These are phyloP conservation scores for Ormyrus thymus DNA, from an alignment of 2,888 invertebrate species.

Conservation along the genomic window DNA sequence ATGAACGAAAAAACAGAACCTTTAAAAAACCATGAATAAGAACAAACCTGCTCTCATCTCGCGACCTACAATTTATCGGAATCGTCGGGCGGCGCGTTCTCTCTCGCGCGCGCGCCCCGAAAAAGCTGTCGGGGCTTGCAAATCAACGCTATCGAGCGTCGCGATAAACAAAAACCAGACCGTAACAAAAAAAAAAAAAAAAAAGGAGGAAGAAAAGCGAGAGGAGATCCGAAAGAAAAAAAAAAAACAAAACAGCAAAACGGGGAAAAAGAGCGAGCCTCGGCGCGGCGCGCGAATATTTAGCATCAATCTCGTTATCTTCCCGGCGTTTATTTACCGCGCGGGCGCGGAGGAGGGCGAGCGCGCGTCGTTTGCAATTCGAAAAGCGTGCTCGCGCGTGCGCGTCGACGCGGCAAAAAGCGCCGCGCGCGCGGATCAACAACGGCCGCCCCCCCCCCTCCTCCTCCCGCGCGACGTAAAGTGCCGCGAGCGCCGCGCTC, in stretches of 20 bases:
- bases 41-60: constrained; percentile 49
- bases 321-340: constrained; percentile 49
- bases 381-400: constrained; percentile 11
- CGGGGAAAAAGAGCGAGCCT: neutral
- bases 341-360: neutral
- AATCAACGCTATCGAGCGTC: constrained; percentile 49
- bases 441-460: too few relatives aligned
- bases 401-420: constrained; percentile 23
- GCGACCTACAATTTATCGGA: constrained; percentile 40
- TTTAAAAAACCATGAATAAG: constrained; percentile 38
- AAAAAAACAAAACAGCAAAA: neutral
- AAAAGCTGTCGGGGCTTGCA: neutral
- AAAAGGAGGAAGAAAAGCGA: neutral
- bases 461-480: constrained; percentile 22
- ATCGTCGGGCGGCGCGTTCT: constrained; percentile 25
- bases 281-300: constrained; percentile 39
- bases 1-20: neutral
- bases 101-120: neutral
- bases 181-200: constrained; percentile 25
- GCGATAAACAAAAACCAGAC: neutral
- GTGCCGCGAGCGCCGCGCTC: constrained; percentile 19
- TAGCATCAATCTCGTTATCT: constrained; percentile 56
- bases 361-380: constrained; percentile 51
- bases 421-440: constrained; percentile 36
- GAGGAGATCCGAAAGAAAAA: neutral